Percentiles rank a stretch among this genome's conserved stretches.
These are phyloP conservation scores for Budorcas taxicolor DNA, from an alignment of 2,113 vertebrate species.

Conservation along the genomic window DNA sequence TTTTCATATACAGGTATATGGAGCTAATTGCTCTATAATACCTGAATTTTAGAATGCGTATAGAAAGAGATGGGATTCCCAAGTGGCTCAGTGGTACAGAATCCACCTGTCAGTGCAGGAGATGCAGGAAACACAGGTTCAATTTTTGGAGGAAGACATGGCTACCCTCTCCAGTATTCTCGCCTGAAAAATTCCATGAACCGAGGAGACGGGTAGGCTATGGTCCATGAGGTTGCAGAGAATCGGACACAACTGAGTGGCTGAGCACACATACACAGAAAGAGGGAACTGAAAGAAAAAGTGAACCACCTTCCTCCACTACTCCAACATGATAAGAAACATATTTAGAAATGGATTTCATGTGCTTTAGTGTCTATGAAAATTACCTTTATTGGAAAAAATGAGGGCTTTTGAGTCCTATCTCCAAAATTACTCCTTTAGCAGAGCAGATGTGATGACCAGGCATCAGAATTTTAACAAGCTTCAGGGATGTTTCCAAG, in stretches of 20 bases:
- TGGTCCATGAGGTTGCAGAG: not conserved
- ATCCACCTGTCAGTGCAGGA: not conserved
- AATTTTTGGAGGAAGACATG: not conserved
- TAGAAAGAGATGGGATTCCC: not conserved
- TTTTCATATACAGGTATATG: too few relatives aligned
- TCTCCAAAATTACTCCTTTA: not conserved
- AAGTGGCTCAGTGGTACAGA: not conserved
- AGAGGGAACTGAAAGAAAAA: not conserved
- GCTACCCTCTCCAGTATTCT: not conserved
- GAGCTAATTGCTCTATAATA: not conserved
- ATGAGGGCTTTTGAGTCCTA: not conserved
- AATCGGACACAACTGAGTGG: not conserved
- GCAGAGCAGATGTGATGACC: too few relatives aligned
- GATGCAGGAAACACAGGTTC: not conserved
- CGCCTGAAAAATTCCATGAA: not conserved
- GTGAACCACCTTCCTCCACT: not conserved
- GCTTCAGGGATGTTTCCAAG: fast-evolving
- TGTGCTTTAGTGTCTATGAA: not conserved
- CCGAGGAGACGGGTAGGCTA: not conserved
- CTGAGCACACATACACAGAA: not conserved
- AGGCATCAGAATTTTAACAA: not conserved
- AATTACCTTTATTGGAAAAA: not conserved
- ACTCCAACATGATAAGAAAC: not conserved
- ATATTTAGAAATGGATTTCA: not conserved
- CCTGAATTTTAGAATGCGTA: not conserved